A percentile compares a stretch with the other conserved stretches of the same genome.
Evolutionary conservation across 2,113 vertebrate species (phyloP).

Genomic region (Callionymus lyra): DNA sequence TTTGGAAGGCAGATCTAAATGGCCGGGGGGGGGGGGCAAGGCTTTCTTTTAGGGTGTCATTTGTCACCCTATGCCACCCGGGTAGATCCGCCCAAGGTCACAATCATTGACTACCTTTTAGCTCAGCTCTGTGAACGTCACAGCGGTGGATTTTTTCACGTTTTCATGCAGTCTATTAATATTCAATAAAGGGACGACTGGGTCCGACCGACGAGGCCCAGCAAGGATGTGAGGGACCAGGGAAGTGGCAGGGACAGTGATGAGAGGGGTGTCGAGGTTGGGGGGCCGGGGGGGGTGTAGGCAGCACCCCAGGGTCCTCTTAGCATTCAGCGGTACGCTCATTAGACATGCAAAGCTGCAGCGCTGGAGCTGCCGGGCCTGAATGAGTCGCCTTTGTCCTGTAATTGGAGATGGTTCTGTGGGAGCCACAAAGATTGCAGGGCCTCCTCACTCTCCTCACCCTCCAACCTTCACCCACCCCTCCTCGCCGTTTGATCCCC

Average conservation of each 20-base stretch:
- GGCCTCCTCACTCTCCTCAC: conserved; percentile 36
- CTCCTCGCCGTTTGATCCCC: conserved; percentile 29
- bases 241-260: background rate
- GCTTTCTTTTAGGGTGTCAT: too few relatives aligned
- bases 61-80: too few relatives aligned
- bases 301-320: conserved; percentile 37
- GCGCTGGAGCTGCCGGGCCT: conserved; percentile 68
- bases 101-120: too few relatives aligned
- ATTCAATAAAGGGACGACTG: background rate
- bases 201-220: background rate
- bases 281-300: conserved; percentile 1
- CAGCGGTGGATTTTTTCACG: too few relatives aligned
- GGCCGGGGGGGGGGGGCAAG: too few relatives aligned
- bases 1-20: too few relatives aligned
- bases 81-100: too few relatives aligned
- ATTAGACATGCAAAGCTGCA: conserved; percentile 73
- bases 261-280: too few relatives aligned
- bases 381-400: conserved; percentile 85
- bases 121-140: too few relatives aligned
- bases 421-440: conserved; percentile 52
- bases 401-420: conserved; percentile 74
- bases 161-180: too few relatives aligned
- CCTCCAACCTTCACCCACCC: conserved; percentile 1
- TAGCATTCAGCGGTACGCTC: conserved; percentile 66
- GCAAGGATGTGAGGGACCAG: conserved; percentile 1